Base-by-base conservation (phyloP, 2,888 invertebrate species). In the Epirrhoe alternata region DNA sequence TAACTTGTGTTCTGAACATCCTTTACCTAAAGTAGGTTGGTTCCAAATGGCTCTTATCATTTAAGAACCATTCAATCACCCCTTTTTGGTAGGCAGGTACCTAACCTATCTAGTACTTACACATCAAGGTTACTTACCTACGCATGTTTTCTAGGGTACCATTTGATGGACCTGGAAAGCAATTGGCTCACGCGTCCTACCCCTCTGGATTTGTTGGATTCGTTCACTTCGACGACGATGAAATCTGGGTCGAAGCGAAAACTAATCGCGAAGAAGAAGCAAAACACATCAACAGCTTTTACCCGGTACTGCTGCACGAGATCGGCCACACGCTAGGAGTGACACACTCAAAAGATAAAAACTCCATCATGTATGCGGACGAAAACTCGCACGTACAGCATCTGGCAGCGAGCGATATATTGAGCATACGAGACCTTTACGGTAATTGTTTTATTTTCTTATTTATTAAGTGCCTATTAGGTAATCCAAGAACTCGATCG, bases 221-320 rank as follows among this genome's bases (percentile, higher is more conserved):
- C n/a, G n/a, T n/a, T 35, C 60, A 60, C 16, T 60, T 60, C 31
- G 52, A 60, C 24, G 38, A 60, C 42, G 60, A 60, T 1, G 59
- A 59, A 14, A 24, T 17, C 35, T 59, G 59, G 59, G 6, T 42
- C 16, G 52, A 60, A 1, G n/a, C 1, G 6, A 14, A 47, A 12
- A 14, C 47, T 16, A 10, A 14, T 30, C 0, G n/a, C 7, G 6
- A 1, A 24, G 51, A 42, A 6, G 17, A 50, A 52, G 24, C 49
- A 6, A 5, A 38, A 0, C 3, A n/a, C 35, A 17, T 50, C 6
- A 14, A 14, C 14, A 42, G 6, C 38, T 60, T 60, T 31, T 60
- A 52, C 7, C 38, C 38, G 5, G 31, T 42, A 52, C 52, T 52
- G 5, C 7, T 60, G 52, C 60, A 60, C 35, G 60, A 60, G 38